Base-by-base conservation (phyloP, 2,113 vertebrate genomes). In the Brachyistius frenatus region DNA sequence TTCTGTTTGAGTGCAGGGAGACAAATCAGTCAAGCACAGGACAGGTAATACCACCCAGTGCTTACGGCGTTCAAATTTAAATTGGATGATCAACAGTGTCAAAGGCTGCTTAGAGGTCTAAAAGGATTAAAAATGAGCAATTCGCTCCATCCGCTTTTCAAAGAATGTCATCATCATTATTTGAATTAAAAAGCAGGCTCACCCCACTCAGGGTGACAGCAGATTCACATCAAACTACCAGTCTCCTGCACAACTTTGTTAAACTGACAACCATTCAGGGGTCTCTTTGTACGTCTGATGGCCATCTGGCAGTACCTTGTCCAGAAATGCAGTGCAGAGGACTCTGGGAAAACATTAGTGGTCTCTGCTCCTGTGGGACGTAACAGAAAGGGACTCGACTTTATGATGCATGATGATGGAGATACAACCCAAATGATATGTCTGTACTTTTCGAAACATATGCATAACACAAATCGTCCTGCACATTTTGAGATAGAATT, bases 51-150 rank as follows among this genome's bases (percentile, higher is more conserved):
- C 81, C 85, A 83, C 72, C 73, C 70, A 60, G 66, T 35, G 76
- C 85, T 86, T 39, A 62, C 31, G 57, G 78, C 57, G 33, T 82
- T 89, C 65, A 81, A 68, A 81, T 83, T 83, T 61, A 85, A 91
- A 88, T 81, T 82, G 76, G 70, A 84, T 84, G 80, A 89, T 89
- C 67, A 83, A 64, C 41, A 46, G 78, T 90, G 79, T 88, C 81
- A 85, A 79, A 88, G 62, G 73, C 76, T 80, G 63, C 76, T 81
- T 78, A 62, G 72, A 80, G 74, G 68, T 81, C 78, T 85, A 57
- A 89, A 89, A 86, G 69, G 76, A 88, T 90, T 85, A 86, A 81
- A 87, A 79, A 80, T 78, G 65, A 88, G 75, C 71, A 88, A 88
- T 89, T 84, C 90, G 50, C 83, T 86, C 52, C 71, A 88, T 71